phyloP scores from a whole-genome alignment of 2,888 invertebrate genomes.

The Phyllotreta cruciferae region DNA sequence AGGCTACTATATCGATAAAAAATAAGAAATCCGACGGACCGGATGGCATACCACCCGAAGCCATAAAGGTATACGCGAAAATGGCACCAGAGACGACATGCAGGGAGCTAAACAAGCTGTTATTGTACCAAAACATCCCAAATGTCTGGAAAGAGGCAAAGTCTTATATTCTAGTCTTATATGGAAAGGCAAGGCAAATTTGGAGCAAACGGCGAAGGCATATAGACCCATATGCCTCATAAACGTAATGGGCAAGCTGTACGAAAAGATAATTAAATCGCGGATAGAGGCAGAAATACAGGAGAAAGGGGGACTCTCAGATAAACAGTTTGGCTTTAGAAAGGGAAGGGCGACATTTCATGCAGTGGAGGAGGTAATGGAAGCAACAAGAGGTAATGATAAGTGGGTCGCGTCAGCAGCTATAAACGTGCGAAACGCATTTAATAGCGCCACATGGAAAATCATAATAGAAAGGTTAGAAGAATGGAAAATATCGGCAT shows the following conservation, averaged over 20 bases:
- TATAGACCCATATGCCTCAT: constrained; percentile 32
- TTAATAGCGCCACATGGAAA: constrained; percentile 32
- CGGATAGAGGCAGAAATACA: background rate
- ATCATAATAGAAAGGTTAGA: constrained; percentile 23
- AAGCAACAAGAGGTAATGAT: background rate
- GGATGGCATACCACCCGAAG: constrained; percentile 26
- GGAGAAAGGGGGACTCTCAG: background rate
- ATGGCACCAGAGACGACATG: background rate
- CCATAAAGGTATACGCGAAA: constrained; percentile 5
- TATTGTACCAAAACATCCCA: constrained; percentile 18
- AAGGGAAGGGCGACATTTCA: constrained; percentile 14
- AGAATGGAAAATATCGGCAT: background rate
- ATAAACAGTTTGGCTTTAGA: background rate
- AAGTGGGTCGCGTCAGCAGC: constrained; percentile 10
- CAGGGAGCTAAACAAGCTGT: constrained; percentile 7
- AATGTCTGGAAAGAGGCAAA: constrained; percentile 27
- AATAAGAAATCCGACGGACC: constrained; percentile 16
- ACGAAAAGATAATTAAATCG: constrained; percentile 3
- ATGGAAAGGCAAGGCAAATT: constrained; percentile 9
- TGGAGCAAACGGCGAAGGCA: constrained; percentile 1
- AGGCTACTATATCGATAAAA: constrained; percentile 15
- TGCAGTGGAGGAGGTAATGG: constrained; percentile 15
- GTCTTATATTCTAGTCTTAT: background rate
- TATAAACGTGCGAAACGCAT: constrained; percentile 37
- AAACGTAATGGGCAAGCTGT: constrained; percentile 27